Evolutionary conservation across 2,797 vertebrate species (phyloP).

Genomic region (Gila robusta): DNA sequence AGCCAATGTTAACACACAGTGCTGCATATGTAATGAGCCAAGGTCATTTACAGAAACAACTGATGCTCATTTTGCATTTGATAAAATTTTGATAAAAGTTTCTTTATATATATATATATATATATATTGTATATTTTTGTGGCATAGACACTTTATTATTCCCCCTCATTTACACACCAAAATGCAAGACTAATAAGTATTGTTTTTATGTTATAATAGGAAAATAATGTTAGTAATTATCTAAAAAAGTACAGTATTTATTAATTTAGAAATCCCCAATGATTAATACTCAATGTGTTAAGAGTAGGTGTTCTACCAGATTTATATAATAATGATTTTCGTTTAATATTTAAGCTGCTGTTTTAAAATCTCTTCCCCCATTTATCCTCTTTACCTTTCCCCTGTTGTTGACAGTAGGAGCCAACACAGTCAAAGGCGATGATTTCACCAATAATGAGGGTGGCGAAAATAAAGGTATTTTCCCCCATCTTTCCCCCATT

Average conservation of each 20-base stretch:
- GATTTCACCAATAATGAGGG: slow-evolving; percentile 91
- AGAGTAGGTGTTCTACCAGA: neutral
- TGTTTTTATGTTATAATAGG: neutral
- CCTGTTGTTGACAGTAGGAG: slow-evolving; percentile 86
- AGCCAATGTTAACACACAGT: slow-evolving; percentile 32
- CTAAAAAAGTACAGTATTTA: neutral
- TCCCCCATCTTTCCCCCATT: slow-evolving; percentile 75
- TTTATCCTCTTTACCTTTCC: slow-evolving; percentile 83
- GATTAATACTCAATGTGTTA: neutral
- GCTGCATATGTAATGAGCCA: slow-evolving; percentile 29
- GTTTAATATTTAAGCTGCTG: slow-evolving; percentile 70
- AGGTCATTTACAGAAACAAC: slow-evolving; percentile 28
- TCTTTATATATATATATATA: too few relatives aligned
- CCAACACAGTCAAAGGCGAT: slow-evolving; percentile 88
- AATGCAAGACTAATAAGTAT: neutral
- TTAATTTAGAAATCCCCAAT: neutral
- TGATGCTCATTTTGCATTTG: neutral
- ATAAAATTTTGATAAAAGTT: neutral
- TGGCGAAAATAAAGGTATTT: slow-evolving; percentile 92
- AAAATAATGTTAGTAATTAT: neutral
- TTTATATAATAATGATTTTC: slow-evolving; percentile 13
- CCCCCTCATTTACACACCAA: neutral
- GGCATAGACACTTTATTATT: neutral
- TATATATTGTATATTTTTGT: neutral
- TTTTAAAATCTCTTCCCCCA: slow-evolving; percentile 78